Evolutionary conservation across 2,797 vertebrate genomes (phyloP).

Genomic region (Urocyon cinereoargenteus): DNA sequence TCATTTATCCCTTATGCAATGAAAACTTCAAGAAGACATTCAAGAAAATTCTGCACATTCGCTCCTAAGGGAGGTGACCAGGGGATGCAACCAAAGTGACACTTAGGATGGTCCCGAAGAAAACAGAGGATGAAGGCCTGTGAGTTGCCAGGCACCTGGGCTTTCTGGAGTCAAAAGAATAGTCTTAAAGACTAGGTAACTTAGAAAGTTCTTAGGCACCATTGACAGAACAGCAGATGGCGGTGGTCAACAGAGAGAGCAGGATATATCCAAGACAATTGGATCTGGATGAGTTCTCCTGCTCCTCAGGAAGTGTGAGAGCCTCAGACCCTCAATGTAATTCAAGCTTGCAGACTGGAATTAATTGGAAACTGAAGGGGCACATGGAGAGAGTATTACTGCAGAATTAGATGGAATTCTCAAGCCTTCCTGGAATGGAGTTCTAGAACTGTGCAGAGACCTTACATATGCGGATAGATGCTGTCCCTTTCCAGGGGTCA

Average conservation of each 20-base stretch:
- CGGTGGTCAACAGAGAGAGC: not conserved
- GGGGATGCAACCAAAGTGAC: not conserved
- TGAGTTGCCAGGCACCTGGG: constrained; percentile 27
- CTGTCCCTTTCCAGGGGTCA: not conserved
- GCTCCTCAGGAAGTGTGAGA: constrained; percentile 16
- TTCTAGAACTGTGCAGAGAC: not conserved
- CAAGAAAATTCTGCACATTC: constrained; percentile 92
- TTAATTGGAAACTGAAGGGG: not conserved
- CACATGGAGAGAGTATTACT: constrained; percentile 27
- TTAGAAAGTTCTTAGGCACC: not conserved
- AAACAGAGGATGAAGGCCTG: not conserved
- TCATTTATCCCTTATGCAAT: constrained; percentile 98
- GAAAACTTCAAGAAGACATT: constrained; percentile 97
- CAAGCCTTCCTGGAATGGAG: constrained; percentile 11
- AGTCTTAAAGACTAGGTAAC: not conserved
- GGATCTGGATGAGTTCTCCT: constrained; percentile 24
- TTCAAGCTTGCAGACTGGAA: not conserved
- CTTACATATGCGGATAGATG: not conserved
- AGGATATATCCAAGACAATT: constrained; percentile 9
- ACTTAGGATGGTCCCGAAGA: not conserved
- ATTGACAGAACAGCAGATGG: not conserved
- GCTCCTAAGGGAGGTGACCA: constrained; percentile 45
- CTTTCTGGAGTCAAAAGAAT: constrained; percentile 35
- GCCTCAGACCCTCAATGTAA: constrained; percentile 27
- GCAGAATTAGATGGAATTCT: constrained; percentile 27